These are phyloP conservation scores for Hyperoplus lanceolatus DNA, from an alignment of 2,797 vertebrate species.

Conservation along the genomic window DNA sequence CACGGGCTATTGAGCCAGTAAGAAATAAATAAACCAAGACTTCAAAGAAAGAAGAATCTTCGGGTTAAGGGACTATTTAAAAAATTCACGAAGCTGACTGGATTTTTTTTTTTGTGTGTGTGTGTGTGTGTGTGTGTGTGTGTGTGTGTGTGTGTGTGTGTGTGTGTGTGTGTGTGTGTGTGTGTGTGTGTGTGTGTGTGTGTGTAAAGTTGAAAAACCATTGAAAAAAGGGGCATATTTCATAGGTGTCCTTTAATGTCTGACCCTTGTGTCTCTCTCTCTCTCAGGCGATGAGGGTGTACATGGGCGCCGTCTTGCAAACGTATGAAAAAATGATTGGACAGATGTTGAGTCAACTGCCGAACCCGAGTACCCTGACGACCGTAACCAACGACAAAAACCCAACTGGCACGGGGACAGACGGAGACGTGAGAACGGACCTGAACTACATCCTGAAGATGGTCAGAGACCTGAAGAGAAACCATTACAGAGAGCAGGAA, in stretches of 20 bases:
- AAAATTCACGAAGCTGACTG: too few species aligned
- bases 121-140: too few species aligned
- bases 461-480: conserved; percentile 28
- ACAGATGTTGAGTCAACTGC: conserved; percentile 59
- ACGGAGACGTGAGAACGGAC: fast-evolving
- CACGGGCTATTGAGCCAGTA: too few species aligned
- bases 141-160: too few species aligned
- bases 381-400: fast-evolving
- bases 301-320: conserved; percentile 58
- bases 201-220: too few species aligned
- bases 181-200: too few species aligned
- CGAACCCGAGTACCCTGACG: conserved; percentile 9
- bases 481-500: conserved; percentile 35
- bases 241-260: neutral
- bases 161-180: too few species aligned
- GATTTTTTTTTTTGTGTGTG: too few species aligned
- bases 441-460: conserved; percentile 49
- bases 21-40: too few species aligned
- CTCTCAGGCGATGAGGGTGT: conserved; percentile 51
- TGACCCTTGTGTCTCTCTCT: neutral
- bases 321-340: conserved; percentile 59
- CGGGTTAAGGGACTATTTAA: too few species aligned
- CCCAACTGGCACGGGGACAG: fast-evolving
- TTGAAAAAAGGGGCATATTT: too few species aligned
- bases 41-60: too few species aligned